Conservation (phyloP, 2,888 invertebrate species). For the Dione vanillae region DNA sequence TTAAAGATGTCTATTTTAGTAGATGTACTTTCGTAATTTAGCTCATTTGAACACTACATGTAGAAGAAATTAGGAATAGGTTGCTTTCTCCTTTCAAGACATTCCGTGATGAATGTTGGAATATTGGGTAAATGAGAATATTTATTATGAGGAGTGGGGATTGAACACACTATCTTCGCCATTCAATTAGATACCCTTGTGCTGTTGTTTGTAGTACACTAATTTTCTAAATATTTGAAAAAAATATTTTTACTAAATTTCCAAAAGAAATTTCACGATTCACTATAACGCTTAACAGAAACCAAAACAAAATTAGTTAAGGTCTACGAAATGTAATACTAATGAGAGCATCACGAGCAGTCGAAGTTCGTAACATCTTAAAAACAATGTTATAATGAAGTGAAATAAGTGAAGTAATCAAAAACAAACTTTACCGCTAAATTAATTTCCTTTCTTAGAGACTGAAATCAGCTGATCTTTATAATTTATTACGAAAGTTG, state of each 20-base stretch:
- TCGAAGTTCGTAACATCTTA: conserved; percentile 27
- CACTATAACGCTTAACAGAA: not conserved
- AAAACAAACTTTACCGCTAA: conserved; percentile 42
- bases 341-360: conserved; percentile 25
- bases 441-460: conserved; percentile 40
- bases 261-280: not conserved
- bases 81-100: too few relatives aligned
- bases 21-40: too few relatives aligned
- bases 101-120: too few relatives aligned
- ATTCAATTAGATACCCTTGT: too few relatives aligned
- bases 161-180: too few relatives aligned
- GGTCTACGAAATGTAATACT: not conserved
- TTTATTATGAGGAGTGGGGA: too few relatives aligned
- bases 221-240: not conserved
- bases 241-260: not conserved
- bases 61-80: too few relatives aligned
- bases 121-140: too few relatives aligned
- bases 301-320: conserved; percentile 1
- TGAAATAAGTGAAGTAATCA: conserved; percentile 41
- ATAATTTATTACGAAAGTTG: conserved; percentile 21
- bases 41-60: too few relatives aligned
- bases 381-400: conserved; percentile 36
- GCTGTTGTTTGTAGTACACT: too few relatives aligned
- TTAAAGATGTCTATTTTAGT: too few relatives aligned
- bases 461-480: conserved; percentile 17